Base-by-base conservation (phyloP, 2,113 vertebrate genomes). In the Saccopteryx bilineata region DNA sequence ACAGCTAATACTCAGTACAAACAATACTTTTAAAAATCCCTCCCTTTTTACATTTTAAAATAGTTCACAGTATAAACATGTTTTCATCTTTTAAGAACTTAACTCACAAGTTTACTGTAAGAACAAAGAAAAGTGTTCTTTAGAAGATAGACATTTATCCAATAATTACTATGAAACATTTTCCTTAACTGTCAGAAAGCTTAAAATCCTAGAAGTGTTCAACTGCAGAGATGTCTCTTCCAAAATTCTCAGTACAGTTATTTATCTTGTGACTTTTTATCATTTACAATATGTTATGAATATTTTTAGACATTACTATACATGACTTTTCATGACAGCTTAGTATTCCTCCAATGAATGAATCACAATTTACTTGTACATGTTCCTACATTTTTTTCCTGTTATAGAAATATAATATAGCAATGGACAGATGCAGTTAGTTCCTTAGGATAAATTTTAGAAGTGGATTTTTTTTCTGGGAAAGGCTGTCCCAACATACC, bases 251-350 rank as follows among this genome's bases (percentile, higher is more conserved):
- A 52, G 17, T 61, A n/a, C 17, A 52, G 10, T 60, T 84, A 63
- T 94, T 93, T 92, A 92, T 60, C 9, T 83, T 68, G 52, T 78
- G n/a, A 39, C 58, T 5, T 2, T 86, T 82, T 85, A 31, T n/a
- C 12, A 23, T 72, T 72, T 61, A 60, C 28, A 85, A 63, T 63
- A 61, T 69, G 56, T 68, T 52, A 1, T 87, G 69, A 60, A n/a
- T 71, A 93, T 90, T 90, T 92, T 81, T 56, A 95, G 66, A 63
- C 93, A 28, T 65, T 69, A 87, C 78, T 79, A 52, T 33, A 66
- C 4, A 26, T 82, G 54, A 46, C 56, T 92, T 92, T 79, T 46
- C 84, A 79, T n/a, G 71, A 74, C 39, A 81, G 18, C 23, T 58
- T 93, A 52, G 10, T 81, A 90, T 86, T 90, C 10, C 23, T 61